A percentile compares a stretch with the other conserved stretches of the same genome.
phyloP scores from a whole-genome alignment of 2,113 vertebrate genomes.

The Chloebia gouldiae region DNA sequence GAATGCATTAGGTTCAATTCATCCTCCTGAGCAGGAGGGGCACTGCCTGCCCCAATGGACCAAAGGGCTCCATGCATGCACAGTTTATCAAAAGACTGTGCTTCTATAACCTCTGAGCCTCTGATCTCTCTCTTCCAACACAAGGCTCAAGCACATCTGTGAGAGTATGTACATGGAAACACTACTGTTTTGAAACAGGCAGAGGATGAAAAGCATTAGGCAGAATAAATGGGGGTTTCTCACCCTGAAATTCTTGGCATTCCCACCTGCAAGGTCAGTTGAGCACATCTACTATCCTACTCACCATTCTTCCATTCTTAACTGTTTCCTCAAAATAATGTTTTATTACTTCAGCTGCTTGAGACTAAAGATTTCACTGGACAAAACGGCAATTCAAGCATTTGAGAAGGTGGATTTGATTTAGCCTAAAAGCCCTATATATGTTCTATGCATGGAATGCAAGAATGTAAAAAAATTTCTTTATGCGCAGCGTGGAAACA shows the following conservation, averaged over 20 bases:
- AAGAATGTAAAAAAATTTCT: background rate
- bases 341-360: background rate
- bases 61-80: background rate
- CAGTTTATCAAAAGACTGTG: background rate
- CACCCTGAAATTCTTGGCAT: background rate
- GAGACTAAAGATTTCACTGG: background rate
- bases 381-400: background rate
- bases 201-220: background rate
- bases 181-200: background rate
- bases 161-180: background rate
- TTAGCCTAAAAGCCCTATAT: background rate
- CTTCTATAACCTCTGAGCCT: background rate
- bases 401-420: background rate
- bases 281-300: background rate
- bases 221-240: background rate
- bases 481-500: background rate
- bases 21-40: background rate
- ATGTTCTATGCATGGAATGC: background rate
- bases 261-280: background rate
- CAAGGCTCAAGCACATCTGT: background rate
- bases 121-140: background rate
- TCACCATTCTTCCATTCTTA: background rate
- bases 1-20: background rate
- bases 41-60: background rate
- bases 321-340: rapidly evolving